Base-by-base conservation (phyloP, 2,797 vertebrate genomes). In the Sarcophilus harrisii region DNA sequence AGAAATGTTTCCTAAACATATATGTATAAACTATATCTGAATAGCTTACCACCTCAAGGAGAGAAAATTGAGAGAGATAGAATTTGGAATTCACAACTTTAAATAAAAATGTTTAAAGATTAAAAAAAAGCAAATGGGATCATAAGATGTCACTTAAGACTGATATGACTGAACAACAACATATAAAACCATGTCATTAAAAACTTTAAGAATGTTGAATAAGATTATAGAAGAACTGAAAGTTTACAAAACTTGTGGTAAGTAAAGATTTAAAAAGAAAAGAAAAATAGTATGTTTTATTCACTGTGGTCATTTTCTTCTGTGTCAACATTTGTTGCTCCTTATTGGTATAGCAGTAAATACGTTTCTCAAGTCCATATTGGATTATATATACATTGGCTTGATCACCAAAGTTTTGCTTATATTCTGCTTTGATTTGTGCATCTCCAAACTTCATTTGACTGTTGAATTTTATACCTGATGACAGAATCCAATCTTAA, bases 291-390 rank as follows among this genome's bases (percentile, higher is more conserved):
- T 62, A 55, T 58, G 58, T 93, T 94, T 97, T 95, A 92, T 92
- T 92, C 97, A 92, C 0, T 52, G 90, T 92, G 93, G 89, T 92
- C n/a, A 58, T 94, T 94, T 94, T 58, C 94, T 95, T 95, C 91
- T 52, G 52, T 30, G 52, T 90, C 96, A 95, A 73, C 92, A 91
- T 89, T 95, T 97, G 91, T 38, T 92, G 96, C 98, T 93, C 49
- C 90, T 54, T 96, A 59, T 90, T 95, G 91, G 62, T 95, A 96
- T 62, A 91, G 95, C 94, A 95, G 73, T 73, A 94, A 96, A 95
- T 93, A 89, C 94, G 66, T 93, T 92, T 91, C 93, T 95, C 93
- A 95, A 81, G 45, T 60, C 21, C 55, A 0, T 92, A 81, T 93
- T n/a, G 90, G 91, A 96, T 96, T 96, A 62, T 91, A 90, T 93